A percentile compares a stretch with the other conserved stretches of the same genome.
Conservation (phyloP, 1,140 invertebrate species). For the Meloidogyne chitwoodi region DNA sequence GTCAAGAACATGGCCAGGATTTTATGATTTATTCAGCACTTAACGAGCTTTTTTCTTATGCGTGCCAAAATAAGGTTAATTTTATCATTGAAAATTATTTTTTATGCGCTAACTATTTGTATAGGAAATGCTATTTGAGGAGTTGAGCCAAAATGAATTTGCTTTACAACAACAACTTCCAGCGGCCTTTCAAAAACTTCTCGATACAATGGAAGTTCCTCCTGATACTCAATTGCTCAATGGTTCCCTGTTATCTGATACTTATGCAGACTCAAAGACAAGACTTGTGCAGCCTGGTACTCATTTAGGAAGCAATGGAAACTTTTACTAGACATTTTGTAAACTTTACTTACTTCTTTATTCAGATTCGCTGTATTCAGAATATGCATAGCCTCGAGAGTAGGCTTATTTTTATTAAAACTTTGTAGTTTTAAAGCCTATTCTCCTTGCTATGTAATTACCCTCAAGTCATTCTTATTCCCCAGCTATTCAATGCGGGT, state of each 20-base stretch:
- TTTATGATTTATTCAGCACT: constrained; percentile 55
- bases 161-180: constrained; percentile 41
- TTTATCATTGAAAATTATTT: not conserved
- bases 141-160: constrained; percentile 44
- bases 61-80: constrained; percentile 53
- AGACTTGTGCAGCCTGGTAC: constrained; percentile 9
- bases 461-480: not conserved
- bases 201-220: constrained; percentile 46
- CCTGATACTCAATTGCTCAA: constrained; percentile 37
- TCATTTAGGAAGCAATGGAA: constrained; percentile 3
- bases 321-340: not conserved
- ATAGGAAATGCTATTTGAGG: constrained; percentile 40
- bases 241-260: constrained; percentile 17
- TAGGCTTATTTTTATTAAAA: no score
- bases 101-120: not conserved
- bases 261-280: constrained; percentile 9
- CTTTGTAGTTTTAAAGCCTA: no score
- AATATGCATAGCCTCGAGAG: no score
- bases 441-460: not conserved
- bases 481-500: not conserved
- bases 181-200: constrained; percentile 46
- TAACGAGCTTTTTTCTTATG: constrained; percentile 58
- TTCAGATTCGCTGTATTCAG: not conserved
- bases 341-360: not conserved
- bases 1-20: constrained; percentile 61